These are phyloP conservation scores for Drosophila baimaii DNA, from an alignment of 1,140 invertebrate species.

Conservation along the genomic window DNA sequence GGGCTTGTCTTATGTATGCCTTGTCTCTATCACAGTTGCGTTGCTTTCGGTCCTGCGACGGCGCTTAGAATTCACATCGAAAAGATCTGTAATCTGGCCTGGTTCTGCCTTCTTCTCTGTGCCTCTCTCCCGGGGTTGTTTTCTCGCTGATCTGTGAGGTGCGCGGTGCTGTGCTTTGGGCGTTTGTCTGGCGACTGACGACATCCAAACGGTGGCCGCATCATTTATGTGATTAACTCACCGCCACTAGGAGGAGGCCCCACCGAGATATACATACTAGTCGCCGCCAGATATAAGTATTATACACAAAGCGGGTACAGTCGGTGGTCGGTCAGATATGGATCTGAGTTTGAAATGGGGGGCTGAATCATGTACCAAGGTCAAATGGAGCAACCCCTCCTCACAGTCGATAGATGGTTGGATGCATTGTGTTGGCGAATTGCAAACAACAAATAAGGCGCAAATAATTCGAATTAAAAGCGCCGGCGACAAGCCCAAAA, in stretches of 20 bases:
- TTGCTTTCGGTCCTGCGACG: conserved; percentile 50
- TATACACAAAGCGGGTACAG: conserved; percentile 57
- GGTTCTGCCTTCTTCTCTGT: conserved; percentile 14
- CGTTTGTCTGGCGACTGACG: conserved; percentile 72
- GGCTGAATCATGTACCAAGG: conserved; percentile 45
- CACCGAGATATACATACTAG: conserved; percentile 43
- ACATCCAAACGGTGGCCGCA: conserved; percentile 51
- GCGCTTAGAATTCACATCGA: conserved; percentile 68
- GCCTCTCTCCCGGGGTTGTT: conserved; percentile 20
- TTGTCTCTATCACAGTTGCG: conserved; percentile 71
- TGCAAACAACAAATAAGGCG: conserved; percentile 37
- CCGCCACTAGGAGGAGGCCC: conserved; percentile 39
- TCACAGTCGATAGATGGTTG: background rate
- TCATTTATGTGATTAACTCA: conserved; percentile 79
- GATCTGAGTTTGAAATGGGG: conserved; percentile 25
- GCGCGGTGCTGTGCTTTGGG: conserved; percentile 61
- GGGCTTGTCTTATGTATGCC: conserved; percentile 45
- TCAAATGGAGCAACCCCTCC: conserved; percentile 13
- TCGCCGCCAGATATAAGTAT: conserved; percentile 26
- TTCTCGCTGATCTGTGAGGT: conserved; percentile 46
- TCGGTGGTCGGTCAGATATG: conserved; percentile 50
- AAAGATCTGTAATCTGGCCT: conserved; percentile 37
- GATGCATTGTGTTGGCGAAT: conserved; percentile 10
- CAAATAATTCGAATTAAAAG: conserved; percentile 36
- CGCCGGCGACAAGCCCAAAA: conserved; percentile 16